Evolutionary conservation across 2,113 vertebrate genomes (phyloP).

Genomic region (Pteronura brasiliensis): DNA sequence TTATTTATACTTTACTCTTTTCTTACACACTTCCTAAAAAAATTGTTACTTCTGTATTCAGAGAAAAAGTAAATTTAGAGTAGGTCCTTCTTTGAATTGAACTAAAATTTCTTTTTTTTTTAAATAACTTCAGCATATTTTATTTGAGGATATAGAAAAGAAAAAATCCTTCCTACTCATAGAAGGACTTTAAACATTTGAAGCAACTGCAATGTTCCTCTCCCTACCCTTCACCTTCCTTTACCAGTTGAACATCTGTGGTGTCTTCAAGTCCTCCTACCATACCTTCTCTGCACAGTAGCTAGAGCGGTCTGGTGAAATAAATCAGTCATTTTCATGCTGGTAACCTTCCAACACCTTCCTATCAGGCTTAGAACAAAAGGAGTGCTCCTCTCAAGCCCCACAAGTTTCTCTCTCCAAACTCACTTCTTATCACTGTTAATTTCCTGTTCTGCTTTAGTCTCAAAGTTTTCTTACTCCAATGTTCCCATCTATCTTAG

Average conservation of each 20-base stretch:
- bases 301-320: not conserved
- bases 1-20: not conserved
- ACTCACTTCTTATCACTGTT: not conserved
- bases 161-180: not conserved
- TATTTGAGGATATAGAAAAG: not conserved
- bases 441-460: not conserved
- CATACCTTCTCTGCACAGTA: not conserved
- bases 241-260: not conserved
- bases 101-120: slow-evolving; percentile 14
- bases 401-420: not conserved
- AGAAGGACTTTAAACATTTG: not conserved
- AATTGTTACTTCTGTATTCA: not conserved
- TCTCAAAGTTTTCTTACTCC: not conserved
- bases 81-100: not conserved
- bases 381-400: not conserved
- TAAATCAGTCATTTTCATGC: not conserved
- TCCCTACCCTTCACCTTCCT: not conserved
- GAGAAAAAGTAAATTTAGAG: slow-evolving; percentile 2
- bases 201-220: not conserved
- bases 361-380: not conserved
- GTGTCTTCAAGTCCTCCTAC: not conserved
- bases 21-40: not conserved
- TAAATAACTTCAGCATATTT: not conserved
- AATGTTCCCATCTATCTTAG: not conserved
- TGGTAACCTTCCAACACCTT: not conserved